A percentile compares a stretch with the other conserved stretches of the same genome.
These are phyloP conservation scores for Anomalospiza imberbis DNA, from an alignment of 2,797 vertebrate species.

Conservation along the genomic window DNA sequence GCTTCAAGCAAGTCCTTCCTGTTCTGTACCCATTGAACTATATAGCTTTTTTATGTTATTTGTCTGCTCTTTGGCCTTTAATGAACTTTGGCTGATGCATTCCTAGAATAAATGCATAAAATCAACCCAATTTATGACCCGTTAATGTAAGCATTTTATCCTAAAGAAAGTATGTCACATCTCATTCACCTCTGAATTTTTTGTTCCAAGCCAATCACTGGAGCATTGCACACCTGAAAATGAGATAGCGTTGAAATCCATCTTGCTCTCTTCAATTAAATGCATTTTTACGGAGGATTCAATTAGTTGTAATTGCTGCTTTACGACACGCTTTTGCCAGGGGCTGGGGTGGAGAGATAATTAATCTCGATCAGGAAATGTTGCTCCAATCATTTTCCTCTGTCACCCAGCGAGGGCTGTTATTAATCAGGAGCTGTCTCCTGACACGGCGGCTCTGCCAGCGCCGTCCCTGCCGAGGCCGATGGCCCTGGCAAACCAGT, in stretches of 20 bases:
- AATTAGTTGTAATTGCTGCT: conserved; percentile 42
- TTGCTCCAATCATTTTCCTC: not conserved
- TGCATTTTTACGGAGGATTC: conserved; percentile 9
- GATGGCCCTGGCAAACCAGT: conserved; percentile 35
- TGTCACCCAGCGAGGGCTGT: not conserved
- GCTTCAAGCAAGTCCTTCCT: not conserved
- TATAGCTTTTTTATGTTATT: not conserved
- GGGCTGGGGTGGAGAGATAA: not conserved
- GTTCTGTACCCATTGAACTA: not conserved
- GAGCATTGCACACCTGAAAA: conserved; percentile 23
- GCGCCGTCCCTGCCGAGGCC: not conserved
- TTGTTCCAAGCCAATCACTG: not conserved
- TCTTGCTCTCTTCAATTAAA: conserved; percentile 11
- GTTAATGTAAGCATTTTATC: not conserved
- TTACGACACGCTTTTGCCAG: not conserved
- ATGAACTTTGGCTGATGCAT: not conserved
- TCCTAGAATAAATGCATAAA: not conserved
- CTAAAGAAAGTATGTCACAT: not conserved
- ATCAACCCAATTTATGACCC: not conserved
- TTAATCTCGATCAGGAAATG: not conserved
- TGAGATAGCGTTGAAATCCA: not conserved
- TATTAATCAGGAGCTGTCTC: not conserved
- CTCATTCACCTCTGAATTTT: not conserved
- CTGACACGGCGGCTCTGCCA: not conserved
- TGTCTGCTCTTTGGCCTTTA: not conserved